Conservation (phyloP, 2,888 invertebrate genomes). For the Lithophane semibrunnea region DNA sequence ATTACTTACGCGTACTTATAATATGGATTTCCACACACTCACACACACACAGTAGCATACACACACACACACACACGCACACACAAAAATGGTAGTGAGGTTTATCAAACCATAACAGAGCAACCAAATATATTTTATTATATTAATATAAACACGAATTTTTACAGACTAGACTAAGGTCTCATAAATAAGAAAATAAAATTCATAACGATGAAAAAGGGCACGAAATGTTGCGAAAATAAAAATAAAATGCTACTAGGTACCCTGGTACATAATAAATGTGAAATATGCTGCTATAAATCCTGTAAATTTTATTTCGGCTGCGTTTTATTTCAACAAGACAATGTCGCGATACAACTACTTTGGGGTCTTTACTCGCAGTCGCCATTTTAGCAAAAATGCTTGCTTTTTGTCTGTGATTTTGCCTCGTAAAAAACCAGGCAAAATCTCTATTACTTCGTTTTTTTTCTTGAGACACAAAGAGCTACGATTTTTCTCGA, state of each 20-base stretch:
- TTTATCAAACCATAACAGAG: neutral
- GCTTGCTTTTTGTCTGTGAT: neutral
- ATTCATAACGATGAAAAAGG: slow-evolving; percentile 35
- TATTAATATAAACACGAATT: neutral
- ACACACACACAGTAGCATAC: neutral
- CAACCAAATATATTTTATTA: slow-evolving; percentile 24
- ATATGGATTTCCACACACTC: neutral
- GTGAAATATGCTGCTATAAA: slow-evolving; percentile 53
- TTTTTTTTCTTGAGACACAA: neutral
- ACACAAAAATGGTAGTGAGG: neutral
- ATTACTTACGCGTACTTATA: neutral
- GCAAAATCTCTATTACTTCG: too few species aligned
- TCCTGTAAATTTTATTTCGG: slow-evolving; percentile 33
- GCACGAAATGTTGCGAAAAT: slow-evolving; percentile 25
- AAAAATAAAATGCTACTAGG: slow-evolving; percentile 28
- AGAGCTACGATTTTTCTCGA: too few species aligned
- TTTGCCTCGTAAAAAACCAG: neutral
- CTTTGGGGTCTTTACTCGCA: slow-evolving; percentile 12
- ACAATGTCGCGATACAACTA: slow-evolving; percentile 27
- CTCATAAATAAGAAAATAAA: slow-evolving; percentile 24
- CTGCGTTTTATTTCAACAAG: slow-evolving; percentile 39
- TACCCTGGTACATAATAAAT: slow-evolving; percentile 47
- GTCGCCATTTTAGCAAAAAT: slow-evolving; percentile 19
- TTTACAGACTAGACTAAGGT: slow-evolving; percentile 29
- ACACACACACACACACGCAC: neutral